Evolutionary conservation across 2,888 invertebrate species (phyloP), one percentile per base, ranked within the genome.

Genomic region (Latrodectus hesperus): DNA sequence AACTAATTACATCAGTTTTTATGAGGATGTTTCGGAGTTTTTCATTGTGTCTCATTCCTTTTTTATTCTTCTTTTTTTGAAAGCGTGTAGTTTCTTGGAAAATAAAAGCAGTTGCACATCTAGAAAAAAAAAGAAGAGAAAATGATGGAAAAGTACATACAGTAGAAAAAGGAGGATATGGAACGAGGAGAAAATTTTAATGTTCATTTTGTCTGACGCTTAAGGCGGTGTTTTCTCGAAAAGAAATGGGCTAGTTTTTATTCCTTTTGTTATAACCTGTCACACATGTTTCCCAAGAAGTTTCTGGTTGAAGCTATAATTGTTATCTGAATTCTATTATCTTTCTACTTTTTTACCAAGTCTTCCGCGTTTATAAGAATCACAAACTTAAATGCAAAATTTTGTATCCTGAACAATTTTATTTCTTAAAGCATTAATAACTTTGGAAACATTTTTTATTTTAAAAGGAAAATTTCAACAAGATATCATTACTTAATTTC

Each of bases 1-100:
- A 74, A 53, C 53, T 74, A 74, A 74, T 74, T 74, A 26, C 73
- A 17, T 4, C 14, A 53, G 22, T 74, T 26, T 55, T 74, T 74
- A 55, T 26, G 53, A 60, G 60, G n/a, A 60, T 60, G 60, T 60
- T 60, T 12, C 10, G 60, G n/a, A n/a, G 12, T 60, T 12, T 60
- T 60, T 11, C 60, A 6, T 60, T 10, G 5, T 60, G 12, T 60
- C n/a, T 60, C 12, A 6, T 60, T 60, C 0, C 6, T 60, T 60
- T 60, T 60, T n/a, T 60, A 0, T 14, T 1, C 11, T 10, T 0
- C 12, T n/a, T 10, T 60, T 60, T 60, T 60, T 60, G 12, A 16
- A 60, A 60, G 60, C 38, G 0, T 38, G 38, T 60, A 16, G 60
- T 60, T 60, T 60, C 14, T 60, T 60, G 14, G n/a, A 60, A 60